Evolutionary conservation across 1,140 invertebrate species (phyloP).

Genomic region (Sinella curviseta): DNA sequence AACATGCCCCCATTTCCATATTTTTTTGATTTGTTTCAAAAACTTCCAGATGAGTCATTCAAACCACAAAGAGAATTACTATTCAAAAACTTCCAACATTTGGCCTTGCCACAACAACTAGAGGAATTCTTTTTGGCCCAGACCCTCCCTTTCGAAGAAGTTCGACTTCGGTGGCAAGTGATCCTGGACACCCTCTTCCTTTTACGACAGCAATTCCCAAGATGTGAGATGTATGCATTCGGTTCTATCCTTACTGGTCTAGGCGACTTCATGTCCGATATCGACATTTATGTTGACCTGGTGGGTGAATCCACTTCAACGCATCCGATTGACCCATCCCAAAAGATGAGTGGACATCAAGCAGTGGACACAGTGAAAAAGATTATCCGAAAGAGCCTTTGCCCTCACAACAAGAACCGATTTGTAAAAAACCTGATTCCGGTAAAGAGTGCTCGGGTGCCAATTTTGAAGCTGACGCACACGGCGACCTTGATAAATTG

Average conservation of each 20-base stretch:
- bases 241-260: neutral
- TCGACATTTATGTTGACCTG: constrained; percentile 11
- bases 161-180: neutral
- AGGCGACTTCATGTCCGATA: neutral
- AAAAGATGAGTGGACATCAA: neutral
- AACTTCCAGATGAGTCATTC: neutral
- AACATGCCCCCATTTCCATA: neutral
- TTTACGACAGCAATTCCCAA: neutral
- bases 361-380: neutral
- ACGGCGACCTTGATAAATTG: neutral
- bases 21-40: neutral
- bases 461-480: constrained; percentile 37
- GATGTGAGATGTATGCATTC: constrained; percentile 7
- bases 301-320: neutral
- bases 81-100: neutral
- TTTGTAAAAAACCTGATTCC: constrained; percentile 27
- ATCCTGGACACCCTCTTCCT: neutral
- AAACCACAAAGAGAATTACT: neutral
- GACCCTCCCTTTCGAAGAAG: neutral
- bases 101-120: neutral
- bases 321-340: neutral
- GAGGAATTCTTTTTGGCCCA: neutral
- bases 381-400: neutral
- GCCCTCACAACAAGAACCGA: neutral
- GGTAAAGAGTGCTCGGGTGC: constrained; percentile 30